Evolutionary conservation across 2,113 vertebrate genomes (phyloP), one percentile per base, ranked within the genome.

Genomic region (Microtus richardsoni): DNA sequence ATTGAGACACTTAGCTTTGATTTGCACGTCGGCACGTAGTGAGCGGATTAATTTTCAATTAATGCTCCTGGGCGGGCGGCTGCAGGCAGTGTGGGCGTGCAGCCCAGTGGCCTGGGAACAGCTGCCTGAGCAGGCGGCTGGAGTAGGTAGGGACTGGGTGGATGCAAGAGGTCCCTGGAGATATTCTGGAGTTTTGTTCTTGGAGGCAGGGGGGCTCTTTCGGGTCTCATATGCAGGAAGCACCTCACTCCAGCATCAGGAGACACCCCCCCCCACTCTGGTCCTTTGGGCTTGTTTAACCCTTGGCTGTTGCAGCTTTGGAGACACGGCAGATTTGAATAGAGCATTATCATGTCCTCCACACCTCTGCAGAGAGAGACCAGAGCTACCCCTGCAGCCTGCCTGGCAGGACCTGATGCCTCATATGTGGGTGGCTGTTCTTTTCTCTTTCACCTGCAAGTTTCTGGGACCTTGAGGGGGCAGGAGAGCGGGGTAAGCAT

Each of bases 1-100:
- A 98, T 96, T 89, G 86, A 98, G 97, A 73, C 97, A 96, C 96
- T 96, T 96, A 97, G 92, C 66, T 95, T 97, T 97, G 97, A 97
- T 98, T 98, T 98, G 98, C 93, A 52, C 10, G 68, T 94, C 88
- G 16, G 97, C 97, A 95, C 88, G 7, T 94, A 97, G 95, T 3
- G 79, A 97, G 96, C 28, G 84, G 96, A 98, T 98, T 98, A 97
- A 98, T 98, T 98, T 98, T 98, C 98, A 98, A 96, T 98, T 98
- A 98, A 97, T 96, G 95, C 71, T 96, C 90, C 84, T 66, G 91
- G 89, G 94, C 58, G 58, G 97, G 95, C 7, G 21, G 88, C 82
- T 91, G 92, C 71, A 95, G 95, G 89, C 88, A n/a, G 88, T 14
- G 71, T 89, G 94, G 92, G 95, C 91, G 95, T 0, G 3, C n/a